phyloP scores from a whole-genome alignment of 2,113 vertebrate species.

The Pollimyrus isidori region DNA sequence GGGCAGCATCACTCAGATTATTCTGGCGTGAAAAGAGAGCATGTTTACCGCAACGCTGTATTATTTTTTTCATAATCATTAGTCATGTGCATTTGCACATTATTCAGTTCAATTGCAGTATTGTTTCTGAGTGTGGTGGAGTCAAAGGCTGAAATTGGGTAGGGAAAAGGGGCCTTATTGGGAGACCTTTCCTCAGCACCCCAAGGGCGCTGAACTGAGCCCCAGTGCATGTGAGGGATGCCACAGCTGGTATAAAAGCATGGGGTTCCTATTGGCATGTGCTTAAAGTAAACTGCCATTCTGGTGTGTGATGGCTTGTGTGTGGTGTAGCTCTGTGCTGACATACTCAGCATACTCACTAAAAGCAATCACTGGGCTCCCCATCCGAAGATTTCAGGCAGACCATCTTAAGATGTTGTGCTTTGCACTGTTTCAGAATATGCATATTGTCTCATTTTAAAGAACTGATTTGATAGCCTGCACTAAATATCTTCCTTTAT shows the following conservation, averaged over 20 bases:
- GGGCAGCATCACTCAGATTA: neutral
- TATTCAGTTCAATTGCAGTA: neutral
- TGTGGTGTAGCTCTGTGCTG: neutral
- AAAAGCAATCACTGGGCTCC: neutral
- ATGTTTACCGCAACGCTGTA: neutral
- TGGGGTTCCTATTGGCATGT: neutral
- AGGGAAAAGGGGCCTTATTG: neutral
- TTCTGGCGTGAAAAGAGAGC: neutral
- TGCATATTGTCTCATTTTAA: neutral
- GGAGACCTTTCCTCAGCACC: neutral
- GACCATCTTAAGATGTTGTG: neutral
- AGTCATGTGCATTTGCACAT: neutral
- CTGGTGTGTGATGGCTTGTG: neutral
- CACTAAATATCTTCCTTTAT: neutral
- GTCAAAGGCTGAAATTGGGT: neutral
- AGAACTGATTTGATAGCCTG: neutral
- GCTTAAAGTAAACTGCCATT: neutral
- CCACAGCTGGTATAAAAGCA: neutral
- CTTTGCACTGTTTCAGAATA: neutral
- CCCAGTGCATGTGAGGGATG: neutral
- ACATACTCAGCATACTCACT: neutral
- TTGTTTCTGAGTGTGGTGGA: neutral
- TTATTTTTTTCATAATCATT: neutral
- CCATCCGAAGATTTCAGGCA: neutral
- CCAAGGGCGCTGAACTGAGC: neutral